These are phyloP conservation scores for Drosophila phalerata DNA, from an alignment of 2,888 invertebrate genomes.

Conservation along the genomic window DNA sequence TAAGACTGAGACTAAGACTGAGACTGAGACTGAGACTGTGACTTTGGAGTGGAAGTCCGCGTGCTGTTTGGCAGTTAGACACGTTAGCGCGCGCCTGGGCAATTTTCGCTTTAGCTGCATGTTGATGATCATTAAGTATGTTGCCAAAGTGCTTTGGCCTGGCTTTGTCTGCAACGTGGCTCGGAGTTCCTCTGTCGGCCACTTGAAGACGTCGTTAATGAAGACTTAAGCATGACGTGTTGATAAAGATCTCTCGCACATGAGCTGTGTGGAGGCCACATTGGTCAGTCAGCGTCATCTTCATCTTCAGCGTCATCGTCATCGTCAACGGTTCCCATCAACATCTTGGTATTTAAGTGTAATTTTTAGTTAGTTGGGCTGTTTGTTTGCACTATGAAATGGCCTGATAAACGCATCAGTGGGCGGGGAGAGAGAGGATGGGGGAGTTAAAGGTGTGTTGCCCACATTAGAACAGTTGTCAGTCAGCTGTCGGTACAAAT, in stretches of 20 bases:
- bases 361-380: conserved; percentile 29
- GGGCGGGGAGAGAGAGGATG: background rate
- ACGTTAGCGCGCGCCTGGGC: conserved; percentile 60
- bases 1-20: conserved; percentile 8
- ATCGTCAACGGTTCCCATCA: conserved; percentile 10
- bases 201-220: conserved; percentile 78
- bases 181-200: conserved; percentile 34
- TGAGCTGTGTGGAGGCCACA: conserved; percentile 36
- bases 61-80: conserved; percentile 59
- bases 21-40: conserved; percentile 3
- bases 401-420: conserved; percentile 63
- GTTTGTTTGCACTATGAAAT: conserved; percentile 57
- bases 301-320: conserved; percentile 13
- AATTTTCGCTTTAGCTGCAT: conserved; percentile 66
- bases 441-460: background rate
- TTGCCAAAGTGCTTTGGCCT: conserved; percentile 36
- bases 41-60: conserved; percentile 37
- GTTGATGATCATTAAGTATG: conserved; percentile 66
- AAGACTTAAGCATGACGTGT: conserved; percentile 83
- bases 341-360: conserved; percentile 44
- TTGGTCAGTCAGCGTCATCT: conserved; percentile 38
- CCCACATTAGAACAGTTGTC: conserved; percentile 78
- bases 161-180: conserved; percentile 30
- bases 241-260: conserved; percentile 74
- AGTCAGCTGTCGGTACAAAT: conserved; percentile 53